Base-by-base conservation (phyloP, 2,113 vertebrate genomes). In the Alces alces region DNA sequence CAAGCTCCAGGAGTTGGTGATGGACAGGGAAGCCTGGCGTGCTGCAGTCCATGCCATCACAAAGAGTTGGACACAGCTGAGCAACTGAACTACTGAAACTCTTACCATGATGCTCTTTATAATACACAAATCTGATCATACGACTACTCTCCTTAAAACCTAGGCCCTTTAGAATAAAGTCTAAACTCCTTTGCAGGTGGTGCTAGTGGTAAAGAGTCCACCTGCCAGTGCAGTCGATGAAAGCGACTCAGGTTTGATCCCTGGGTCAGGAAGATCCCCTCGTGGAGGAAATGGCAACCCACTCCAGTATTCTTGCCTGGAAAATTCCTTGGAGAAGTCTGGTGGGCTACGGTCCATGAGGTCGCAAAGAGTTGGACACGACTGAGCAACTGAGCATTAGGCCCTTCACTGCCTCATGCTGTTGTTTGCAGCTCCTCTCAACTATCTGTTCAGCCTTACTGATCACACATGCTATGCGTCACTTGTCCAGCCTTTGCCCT, bases 121-220 rank as follows among this genome's bases (percentile, higher is more conserved):
- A 60, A 87, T 83, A 90, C 36, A 88, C 36, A 95, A 70, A 47
- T 91, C n/a, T 28, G 33, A 95, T 39, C 50, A 30, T 47, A 52
- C 14, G 28, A 92, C 88, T 14, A 6, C 2, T 52, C 23, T 61
- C 28, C 88, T 86, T 91, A 60, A 94, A 95, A 73, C 5, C 2
- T 57, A 33, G 5, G 3, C 16, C n/a, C 50, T 57, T 73, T 85
- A 61, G 45, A 94, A 91, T 89, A 58, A 92, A 94, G 28, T 64
- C 66, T 8, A 58, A 55, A 80, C 12, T 87, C 30, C 43, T 85
- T 57, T 39, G 30, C 36, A 25, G 36, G 36, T 39, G 66, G 10
- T 73, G 21, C 66, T 73, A 66, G 66, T 39, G 36, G 21, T 73
- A 25, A 73, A 73, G 12, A 39, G 66, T 25, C 66, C 19, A 39